Evolutionary conservation across 2,113 vertebrate species (phyloP), one percentile per base, ranked within the genome.

Genomic region (Pachycephala philippinensis): DNA sequence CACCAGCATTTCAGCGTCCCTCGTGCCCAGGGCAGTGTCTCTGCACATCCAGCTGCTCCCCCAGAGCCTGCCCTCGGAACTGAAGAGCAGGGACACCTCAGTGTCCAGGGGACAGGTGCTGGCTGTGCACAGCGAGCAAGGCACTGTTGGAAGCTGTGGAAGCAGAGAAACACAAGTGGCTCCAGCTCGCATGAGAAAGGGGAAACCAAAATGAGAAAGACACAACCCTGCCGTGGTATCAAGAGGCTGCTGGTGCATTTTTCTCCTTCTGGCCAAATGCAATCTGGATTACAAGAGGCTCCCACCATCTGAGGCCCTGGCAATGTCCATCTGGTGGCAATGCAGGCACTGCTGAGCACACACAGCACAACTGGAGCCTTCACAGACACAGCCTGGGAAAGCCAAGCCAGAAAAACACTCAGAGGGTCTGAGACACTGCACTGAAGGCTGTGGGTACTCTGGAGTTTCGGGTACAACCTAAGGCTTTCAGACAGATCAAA

Each of bases 11-110:
- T 5, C 39, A 52, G 27, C 66, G 24, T 28, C 31, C 26, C 35
- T 42, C 37, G 3, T 0, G 28, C 17, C 7, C 31, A 5, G 15
- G 0, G 24, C 20, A 49, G 27, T 2, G 24, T 22, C 42, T 20
- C 37, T 52, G 45, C 68, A 23, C 3, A 23, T 1, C 24, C 76
- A 65, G 49, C 44, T 35, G 28, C n/a, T 17, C 60, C 64, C 13
- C 59, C 50, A 11, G 3, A 18, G 9, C 4, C 64, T 78, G 37
- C 22, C 44, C 70, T 22, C 59, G n/a, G 9, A 63, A 20, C 5
- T 23, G 4, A 8, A 3, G 26, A 35, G 20, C 31, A 44, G 12
- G 53, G 52, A 40, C 49, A 31, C 8, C 23, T 9, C 10, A 2
- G 18, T 6, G 39, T 3, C 13, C 2, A 27, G 20, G 11, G 40